Evolutionary conservation across 2,113 vertebrate genomes (phyloP).

Genomic region (Aegotheles bennettii): DNA sequence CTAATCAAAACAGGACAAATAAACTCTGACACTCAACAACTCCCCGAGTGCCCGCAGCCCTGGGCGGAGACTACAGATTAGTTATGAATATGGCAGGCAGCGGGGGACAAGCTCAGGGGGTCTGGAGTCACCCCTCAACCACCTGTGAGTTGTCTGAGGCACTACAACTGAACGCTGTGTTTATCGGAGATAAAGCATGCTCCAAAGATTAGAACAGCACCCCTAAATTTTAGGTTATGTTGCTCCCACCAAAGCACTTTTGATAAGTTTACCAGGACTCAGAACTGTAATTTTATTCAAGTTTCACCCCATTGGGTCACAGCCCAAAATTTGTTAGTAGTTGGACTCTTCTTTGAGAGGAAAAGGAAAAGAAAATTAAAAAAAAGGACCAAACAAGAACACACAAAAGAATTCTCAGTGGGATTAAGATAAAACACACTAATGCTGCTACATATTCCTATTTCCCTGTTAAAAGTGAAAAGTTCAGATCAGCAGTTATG

Average conservation of each 20-base stretch:
- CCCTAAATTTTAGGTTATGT: neutral
- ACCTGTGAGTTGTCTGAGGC: neutral
- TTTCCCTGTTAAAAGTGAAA: neutral
- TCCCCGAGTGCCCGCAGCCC: constrained; percentile 71
- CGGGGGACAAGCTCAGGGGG: neutral
- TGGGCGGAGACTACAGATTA: constrained; percentile 65
- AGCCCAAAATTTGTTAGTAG: neutral
- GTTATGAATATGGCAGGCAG: constrained; percentile 62
- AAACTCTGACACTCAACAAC: constrained; percentile 81
- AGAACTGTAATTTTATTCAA: neutral
- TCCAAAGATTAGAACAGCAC: neutral
- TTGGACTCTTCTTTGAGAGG: neutral
- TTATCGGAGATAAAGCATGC: constrained; percentile 20
- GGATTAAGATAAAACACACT: neutral
- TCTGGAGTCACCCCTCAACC: neutral
- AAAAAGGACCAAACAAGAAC: neutral
- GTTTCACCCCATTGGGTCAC: neutral
- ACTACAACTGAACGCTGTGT: neutral
- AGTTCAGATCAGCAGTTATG: neutral
- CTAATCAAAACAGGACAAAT: constrained; percentile 82
- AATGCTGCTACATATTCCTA: neutral
- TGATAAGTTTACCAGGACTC: neutral
- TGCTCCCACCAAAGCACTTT: neutral
- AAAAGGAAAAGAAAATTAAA: neutral
- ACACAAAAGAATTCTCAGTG: neutral